Percentiles rank a stretch among this genome's conserved stretches.
Conservation (phyloP, 2,888 invertebrate genomes). For the Charanyca ferruginea region DNA sequence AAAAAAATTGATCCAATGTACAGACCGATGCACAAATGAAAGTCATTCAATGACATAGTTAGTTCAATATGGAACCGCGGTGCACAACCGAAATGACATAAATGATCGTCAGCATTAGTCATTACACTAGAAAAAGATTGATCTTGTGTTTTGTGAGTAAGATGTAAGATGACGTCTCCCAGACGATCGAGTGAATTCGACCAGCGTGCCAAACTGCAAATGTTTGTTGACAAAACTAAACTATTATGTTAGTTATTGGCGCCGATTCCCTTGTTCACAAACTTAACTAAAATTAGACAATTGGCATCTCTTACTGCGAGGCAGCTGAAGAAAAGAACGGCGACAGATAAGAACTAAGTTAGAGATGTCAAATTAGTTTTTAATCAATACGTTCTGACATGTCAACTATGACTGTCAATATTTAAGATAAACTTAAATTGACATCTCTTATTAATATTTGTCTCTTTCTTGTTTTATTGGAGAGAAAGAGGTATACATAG, state of each 20-base stretch:
- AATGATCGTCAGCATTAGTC: slow-evolving; percentile 36
- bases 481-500: too few species aligned
- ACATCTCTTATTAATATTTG: too few species aligned
- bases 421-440: too few species aligned
- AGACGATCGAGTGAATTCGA: slow-evolving; percentile 6
- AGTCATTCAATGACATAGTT: slow-evolving; percentile 54
- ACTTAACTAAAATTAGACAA: too few species aligned
- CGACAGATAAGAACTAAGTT: too few species aligned
- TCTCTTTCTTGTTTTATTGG: too few species aligned
- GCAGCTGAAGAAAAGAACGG: too few species aligned
- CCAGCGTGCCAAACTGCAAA: slow-evolving; percentile 13
- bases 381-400: too few species aligned
- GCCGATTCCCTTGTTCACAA: too few species aligned
- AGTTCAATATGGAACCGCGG: slow-evolving; percentile 17
- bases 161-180: slow-evolving; percentile 2
- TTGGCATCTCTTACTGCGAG: too few species aligned
- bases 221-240: slow-evolving; percentile 1
- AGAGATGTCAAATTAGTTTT: too few species aligned
- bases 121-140: slow-evolving; percentile 39
- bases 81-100: slow-evolving; percentile 35
- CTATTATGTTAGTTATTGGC: neutral
- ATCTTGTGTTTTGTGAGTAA: slow-evolving; percentile 14
- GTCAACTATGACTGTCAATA: too few species aligned
- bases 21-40: slow-evolving; percentile 22
- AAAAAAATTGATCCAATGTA: slow-evolving; percentile 7